Evolutionary conservation across 2,888 invertebrate species (phyloP), one percentile per base, ranked within the genome.

Genomic region (Neoscelio sp.): DNA sequence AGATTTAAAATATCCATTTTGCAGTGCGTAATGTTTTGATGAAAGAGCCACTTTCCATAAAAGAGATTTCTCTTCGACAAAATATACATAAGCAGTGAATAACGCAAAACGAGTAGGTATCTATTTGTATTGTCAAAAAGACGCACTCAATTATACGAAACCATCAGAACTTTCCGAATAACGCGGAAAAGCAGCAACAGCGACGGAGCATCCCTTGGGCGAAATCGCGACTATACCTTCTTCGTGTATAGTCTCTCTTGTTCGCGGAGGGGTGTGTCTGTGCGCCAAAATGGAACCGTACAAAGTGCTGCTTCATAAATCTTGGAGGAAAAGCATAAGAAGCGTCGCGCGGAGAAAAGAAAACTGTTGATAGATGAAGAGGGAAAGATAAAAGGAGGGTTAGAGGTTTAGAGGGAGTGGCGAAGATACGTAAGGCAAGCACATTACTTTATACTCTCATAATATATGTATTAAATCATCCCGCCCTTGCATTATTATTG

Each of bases 231-330:
- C 58, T 58, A 48, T 70, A 33, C 40, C 70, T 58, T 74, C 33
- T 46, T 60, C 77, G 30, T 42, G 50, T 28, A 58, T 26, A 62
- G 52, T 30, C 17, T 15, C 42, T 58, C 42, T 58, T 42, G 58
- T 65, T 54, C 46, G 42, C 48, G 20, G 64, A 82, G 85, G 83
- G 83, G 82, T 81, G 64, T 60, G 77, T 77, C 65, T 71, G 83
- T 80, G 84, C 84, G 83, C 86, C 83, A 86, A 87, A 87, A 86
- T 86, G 87, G 86, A 85, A 87, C 83, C 84, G 83, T 87, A 85
- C 86, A 87, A 87, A 87, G 86, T 86, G 85, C 86, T 85, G 83
- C 85, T 86, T 86, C 87, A 87, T 87, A 87, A 87, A 87, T 87
- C 87, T 86, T 87, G 80, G 70, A 79, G 60, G 50, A 71, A 71